A percentile compares a stretch with the other conserved stretches of the same genome.
Conservation (phyloP, 2,888 invertebrate species). For the Eupithecia tripunctaria region DNA sequence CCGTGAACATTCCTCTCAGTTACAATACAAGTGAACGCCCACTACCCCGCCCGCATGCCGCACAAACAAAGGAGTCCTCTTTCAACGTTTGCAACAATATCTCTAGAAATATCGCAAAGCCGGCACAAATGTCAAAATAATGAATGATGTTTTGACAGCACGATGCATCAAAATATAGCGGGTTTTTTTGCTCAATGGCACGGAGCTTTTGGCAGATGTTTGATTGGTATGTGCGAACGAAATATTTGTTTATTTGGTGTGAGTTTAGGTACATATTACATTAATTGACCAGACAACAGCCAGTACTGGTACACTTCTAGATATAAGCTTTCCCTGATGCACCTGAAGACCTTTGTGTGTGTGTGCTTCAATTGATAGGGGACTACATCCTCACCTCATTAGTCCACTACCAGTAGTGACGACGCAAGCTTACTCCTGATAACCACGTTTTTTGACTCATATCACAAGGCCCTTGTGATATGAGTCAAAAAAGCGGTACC, state of each 20-base stretch:
- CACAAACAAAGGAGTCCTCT: conserved; percentile 52
- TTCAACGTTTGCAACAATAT: conserved; percentile 33
- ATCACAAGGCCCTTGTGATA: too few relatives aligned
- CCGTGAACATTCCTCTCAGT: background rate
- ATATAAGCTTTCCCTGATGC: background rate
- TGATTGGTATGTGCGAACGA: background rate
- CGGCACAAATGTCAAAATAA: conserved; percentile 32
- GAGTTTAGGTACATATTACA: background rate
- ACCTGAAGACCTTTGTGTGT: too few relatives aligned
- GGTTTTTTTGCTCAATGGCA: background rate
- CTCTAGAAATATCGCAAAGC: conserved; percentile 21
- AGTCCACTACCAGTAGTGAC: background rate
- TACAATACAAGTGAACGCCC: conserved; percentile 21
- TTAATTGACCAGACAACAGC: background rate
- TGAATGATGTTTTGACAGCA: conserved; percentile 32
- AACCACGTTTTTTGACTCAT: background rate
- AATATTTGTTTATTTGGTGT: background rate
- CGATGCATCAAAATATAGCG: background rate
- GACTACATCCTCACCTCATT: too few relatives aligned
- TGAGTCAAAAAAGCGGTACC: background rate
- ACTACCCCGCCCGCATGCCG: conserved; percentile 30
- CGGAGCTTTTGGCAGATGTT: background rate
- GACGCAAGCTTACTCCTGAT: background rate
- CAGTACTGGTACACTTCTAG: background rate
- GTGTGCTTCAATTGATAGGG: too few relatives aligned